phyloP scores from a whole-genome alignment of 2,797 vertebrate genomes.

The Urosaurus nigricauda region DNA sequence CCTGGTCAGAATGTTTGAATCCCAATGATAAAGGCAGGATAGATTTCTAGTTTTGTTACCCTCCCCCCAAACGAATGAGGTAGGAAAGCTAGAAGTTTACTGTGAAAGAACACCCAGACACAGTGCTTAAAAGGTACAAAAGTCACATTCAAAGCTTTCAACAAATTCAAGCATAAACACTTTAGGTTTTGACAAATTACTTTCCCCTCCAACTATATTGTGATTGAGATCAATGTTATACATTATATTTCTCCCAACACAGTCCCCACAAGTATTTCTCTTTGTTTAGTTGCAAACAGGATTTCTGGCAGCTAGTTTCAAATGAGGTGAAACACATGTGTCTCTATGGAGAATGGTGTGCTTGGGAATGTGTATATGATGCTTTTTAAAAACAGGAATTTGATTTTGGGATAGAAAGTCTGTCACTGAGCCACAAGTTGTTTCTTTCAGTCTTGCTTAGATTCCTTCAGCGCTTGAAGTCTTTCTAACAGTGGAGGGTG shows the following conservation, averaged over 20 bases:
- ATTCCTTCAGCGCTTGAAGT: constrained; percentile 90
- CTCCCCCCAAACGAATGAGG: not conserved
- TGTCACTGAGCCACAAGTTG: constrained; percentile 45
- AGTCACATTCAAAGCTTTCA: constrained; percentile 60
- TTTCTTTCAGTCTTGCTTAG: constrained; percentile 90
- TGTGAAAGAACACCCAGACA: constrained; percentile 39
- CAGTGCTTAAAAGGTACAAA: constrained; percentile 55
- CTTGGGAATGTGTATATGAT: constrained; percentile 47
- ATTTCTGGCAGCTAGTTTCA: constrained; percentile 49
- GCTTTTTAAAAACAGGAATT: constrained; percentile 58
- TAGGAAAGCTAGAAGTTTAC: constrained; percentile 37
- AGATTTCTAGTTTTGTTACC: not conserved
- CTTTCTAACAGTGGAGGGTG: constrained; percentile 97
- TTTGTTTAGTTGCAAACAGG: constrained; percentile 48
- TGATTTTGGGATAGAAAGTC: constrained; percentile 64
- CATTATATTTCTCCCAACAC: constrained; percentile 45
- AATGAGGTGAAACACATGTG: constrained; percentile 34
- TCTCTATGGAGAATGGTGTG: constrained; percentile 48
- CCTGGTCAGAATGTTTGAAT: constrained; percentile 34
- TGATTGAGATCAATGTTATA: constrained; percentile 35
- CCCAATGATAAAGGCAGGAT: not conserved
- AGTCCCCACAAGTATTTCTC: constrained; percentile 45
- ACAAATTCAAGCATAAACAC: constrained; percentile 48
- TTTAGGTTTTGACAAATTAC: constrained; percentile 39
- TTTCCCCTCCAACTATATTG: constrained; percentile 49